Percentiles rank a stretch among this genome's conserved stretches.
These are phyloP conservation scores for Orthonyx spaldingii DNA, from an alignment of 2,113 vertebrate genomes.

Conservation along the genomic window DNA sequence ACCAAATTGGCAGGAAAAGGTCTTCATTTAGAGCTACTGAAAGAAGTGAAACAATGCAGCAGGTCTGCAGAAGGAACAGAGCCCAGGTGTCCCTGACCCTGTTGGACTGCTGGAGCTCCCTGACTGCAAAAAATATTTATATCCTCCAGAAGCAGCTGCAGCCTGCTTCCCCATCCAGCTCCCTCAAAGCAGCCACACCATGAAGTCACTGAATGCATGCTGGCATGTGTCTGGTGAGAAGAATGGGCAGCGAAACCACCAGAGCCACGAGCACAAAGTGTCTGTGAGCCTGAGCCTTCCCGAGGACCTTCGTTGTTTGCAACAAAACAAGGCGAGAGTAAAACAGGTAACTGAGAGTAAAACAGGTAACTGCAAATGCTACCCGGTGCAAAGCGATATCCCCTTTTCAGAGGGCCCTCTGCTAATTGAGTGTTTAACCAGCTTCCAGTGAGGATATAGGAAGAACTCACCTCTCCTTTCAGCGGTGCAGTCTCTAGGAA, in stretches of 20 bases:
- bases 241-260: not conserved
- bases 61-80: slow-evolving; percentile 26
- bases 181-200: not conserved
- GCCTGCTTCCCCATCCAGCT: slow-evolving; percentile 6
- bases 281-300: not conserved
- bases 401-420: not conserved
- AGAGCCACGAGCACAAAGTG: not conserved
- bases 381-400: not conserved
- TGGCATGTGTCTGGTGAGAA: not conserved
- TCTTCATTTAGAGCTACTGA: not conserved
- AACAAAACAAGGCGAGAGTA: not conserved
- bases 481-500: not conserved
- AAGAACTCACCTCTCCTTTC: not conserved
- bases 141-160: slow-evolving; percentile 48
- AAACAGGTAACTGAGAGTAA: not conserved
- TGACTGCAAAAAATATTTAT: slow-evolving; percentile 7
- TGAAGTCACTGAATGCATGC: not conserved
- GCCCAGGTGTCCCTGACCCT: not conserved
- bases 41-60: not conserved
- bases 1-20: not conserved
- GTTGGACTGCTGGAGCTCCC: not conserved
- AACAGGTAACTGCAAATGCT: not conserved
- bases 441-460: not conserved
- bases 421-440: not conserved
- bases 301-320: not conserved